These are phyloP conservation scores for Picus viridis DNA, from an alignment of 2,797 vertebrate genomes.

Conservation along the genomic window DNA sequence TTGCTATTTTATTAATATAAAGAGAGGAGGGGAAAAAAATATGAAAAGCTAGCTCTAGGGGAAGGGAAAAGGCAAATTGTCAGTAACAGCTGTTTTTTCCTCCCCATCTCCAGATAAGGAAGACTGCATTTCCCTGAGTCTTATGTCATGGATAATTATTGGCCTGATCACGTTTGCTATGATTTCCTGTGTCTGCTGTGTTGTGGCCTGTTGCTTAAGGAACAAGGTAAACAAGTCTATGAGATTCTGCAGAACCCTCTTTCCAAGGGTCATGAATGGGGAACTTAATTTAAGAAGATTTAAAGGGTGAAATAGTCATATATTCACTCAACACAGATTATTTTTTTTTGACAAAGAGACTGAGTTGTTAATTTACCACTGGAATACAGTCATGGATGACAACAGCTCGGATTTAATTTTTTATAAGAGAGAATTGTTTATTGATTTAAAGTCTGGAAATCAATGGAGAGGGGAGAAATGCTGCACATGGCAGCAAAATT, in stretches of 20 bases:
- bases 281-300: neutral
- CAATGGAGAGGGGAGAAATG: neutral
- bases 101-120: conserved; percentile 56
- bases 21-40: neutral
- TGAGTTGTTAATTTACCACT: conserved; percentile 18
- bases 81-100: neutral
- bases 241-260: neutral
- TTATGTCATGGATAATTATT: conserved; percentile 63
- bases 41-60: neutral
- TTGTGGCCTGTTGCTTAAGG: conserved; percentile 58
- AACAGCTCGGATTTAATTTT: conserved; percentile 48
- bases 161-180: conserved; percentile 35
- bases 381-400: conserved; percentile 7
- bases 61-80: neutral
- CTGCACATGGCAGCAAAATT: conserved; percentile 43
- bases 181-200: conserved; percentile 36
- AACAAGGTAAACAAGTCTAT: conserved; percentile 67
- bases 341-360: conserved; percentile 26
- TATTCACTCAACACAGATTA: neutral
- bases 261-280: neutral
- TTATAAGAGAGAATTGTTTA: conserved; percentile 19
- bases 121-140: conserved; percentile 55
- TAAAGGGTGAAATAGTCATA: neutral
- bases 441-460: conserved; percentile 40
- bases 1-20: neutral